Evolutionary conservation across 2,113 vertebrate species (phyloP).

Genomic region (Litocranius walleri): DNA sequence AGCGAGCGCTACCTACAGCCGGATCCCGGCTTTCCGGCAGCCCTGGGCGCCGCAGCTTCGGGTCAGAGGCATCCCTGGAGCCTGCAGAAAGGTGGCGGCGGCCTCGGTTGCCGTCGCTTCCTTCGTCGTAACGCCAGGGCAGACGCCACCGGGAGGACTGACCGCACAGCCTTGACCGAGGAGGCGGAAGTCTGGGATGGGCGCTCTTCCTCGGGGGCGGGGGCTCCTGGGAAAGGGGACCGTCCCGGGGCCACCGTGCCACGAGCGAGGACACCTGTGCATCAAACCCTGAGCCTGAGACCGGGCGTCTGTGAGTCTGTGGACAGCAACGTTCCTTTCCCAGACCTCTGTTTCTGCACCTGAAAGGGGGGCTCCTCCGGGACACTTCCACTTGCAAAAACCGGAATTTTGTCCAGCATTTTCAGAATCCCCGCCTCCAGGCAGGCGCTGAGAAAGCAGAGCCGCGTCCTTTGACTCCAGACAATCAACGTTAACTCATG

Average conservation of each 20-base stretch:
- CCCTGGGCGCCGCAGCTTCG: not conserved
- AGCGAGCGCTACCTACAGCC: fast-evolving
- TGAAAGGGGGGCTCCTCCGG: constrained; percentile 24
- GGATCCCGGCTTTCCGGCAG: not conserved
- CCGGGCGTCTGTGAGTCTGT: constrained; percentile 73
- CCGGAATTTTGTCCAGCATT: not conserved
- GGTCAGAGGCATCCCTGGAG: not conserved
- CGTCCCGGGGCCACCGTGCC: constrained; percentile 78
- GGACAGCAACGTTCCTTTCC: constrained; percentile 80
- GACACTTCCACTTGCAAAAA: not conserved
- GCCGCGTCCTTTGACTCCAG: constrained; percentile 83
- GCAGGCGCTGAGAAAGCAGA: constrained; percentile 27
- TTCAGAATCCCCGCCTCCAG: not conserved
- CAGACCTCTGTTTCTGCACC: constrained; percentile 85
- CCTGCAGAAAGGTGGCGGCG: not conserved
- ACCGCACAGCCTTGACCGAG: constrained; percentile 30
- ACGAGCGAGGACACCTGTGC: not conserved
- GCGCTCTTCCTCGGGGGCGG: constrained; percentile 75
- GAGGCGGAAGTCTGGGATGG: constrained; percentile 81
- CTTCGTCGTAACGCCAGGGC: constrained; percentile 44
- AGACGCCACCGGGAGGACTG: not conserved
- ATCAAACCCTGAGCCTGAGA: not conserved
- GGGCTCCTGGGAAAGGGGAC: constrained; percentile 79
- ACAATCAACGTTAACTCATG: not conserved
- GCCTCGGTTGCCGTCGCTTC: not conserved